phyloP scores from a whole-genome alignment of 2,113 vertebrate species.

The Percina caprodes region DNA sequence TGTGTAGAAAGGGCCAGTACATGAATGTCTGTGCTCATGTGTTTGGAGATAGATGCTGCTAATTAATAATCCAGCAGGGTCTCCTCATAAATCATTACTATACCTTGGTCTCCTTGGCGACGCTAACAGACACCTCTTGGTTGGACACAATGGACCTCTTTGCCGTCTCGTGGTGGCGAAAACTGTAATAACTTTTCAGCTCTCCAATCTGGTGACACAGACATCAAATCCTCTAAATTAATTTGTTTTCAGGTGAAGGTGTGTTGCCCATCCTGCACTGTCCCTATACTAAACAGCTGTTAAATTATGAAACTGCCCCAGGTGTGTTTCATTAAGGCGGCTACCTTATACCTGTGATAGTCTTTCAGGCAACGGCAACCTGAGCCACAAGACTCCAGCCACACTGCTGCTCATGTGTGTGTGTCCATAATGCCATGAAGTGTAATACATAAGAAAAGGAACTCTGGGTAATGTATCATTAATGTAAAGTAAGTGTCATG shows the following conservation, averaged over 20 bases:
- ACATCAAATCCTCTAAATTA: slow-evolving; percentile 37
- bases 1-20: not conserved
- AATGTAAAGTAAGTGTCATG: slow-evolving; percentile 23
- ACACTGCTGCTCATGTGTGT: slow-evolving; percentile 42
- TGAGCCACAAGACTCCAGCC: slow-evolving; percentile 65
- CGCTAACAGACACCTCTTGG: slow-evolving; percentile 87
- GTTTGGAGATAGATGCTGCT: slow-evolving; percentile 35
- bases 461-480: slow-evolving; percentile 14
- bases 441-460: slow-evolving; percentile 5
- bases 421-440: slow-evolving; percentile 37
- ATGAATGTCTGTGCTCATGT: slow-evolving; percentile 19
- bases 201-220: slow-evolving; percentile 88
- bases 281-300: slow-evolving; percentile 51
- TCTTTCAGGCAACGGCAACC: slow-evolving; percentile 79
- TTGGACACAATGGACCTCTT: slow-evolving; percentile 89
- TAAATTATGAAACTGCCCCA: slow-evolving; percentile 79
- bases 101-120: slow-evolving; percentile 96
- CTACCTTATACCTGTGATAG: slow-evolving; percentile 80
- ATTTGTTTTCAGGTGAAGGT: slow-evolving; percentile 24
- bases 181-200: slow-evolving; percentile 91
- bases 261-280: not conserved
- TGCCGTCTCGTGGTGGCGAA: slow-evolving; percentile 89
- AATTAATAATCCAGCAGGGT: slow-evolving; percentile 79
- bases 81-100: slow-evolving; percentile 87
- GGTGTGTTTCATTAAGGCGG: slow-evolving; percentile 72